Evolutionary conservation across 2,113 vertebrate genomes (phyloP).

Genomic region (Anguilla rostrata): DNA sequence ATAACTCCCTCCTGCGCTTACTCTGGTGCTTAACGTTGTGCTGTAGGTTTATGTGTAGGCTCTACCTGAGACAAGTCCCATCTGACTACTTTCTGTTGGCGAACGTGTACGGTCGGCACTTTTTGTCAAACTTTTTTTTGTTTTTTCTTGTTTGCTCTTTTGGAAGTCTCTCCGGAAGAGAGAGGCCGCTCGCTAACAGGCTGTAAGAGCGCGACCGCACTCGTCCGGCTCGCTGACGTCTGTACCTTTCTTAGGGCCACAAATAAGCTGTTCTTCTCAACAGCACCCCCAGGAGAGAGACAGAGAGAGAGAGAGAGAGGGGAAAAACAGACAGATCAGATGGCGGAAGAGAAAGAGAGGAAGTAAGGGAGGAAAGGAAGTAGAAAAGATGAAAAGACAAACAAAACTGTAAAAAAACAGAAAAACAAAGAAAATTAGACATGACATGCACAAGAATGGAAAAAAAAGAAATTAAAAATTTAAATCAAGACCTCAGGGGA

Average conservation of each 20-base stretch:
- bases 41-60: too few species aligned
- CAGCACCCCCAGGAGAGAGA: constrained; percentile 79
- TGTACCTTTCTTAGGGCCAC: constrained; percentile 92
- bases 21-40: too few species aligned
- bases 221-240: constrained; percentile 50
- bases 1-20: too few species aligned
- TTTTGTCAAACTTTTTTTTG: too few species aligned
- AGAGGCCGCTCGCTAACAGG: too few species aligned
- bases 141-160: too few species aligned
- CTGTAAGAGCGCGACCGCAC: constrained; percentile 28
- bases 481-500: neutral
- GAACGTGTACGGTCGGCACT: too few species aligned
- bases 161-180: too few species aligned
- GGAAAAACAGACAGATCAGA: constrained; percentile 76
- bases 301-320: constrained; percentile 55
- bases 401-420: neutral
- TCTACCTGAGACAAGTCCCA: too few species aligned
- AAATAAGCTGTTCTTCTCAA: constrained; percentile 90
- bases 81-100: too few species aligned
- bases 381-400: neutral
- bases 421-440: neutral
- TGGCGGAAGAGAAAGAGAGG: constrained; percentile 66
- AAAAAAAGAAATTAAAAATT: neutral
- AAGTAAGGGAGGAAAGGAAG: neutral
- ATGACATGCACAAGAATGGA: neutral